Evolutionary conservation across 1,140 invertebrate species (phyloP).

Genomic region (Metopolophium dirhodum): DNA sequence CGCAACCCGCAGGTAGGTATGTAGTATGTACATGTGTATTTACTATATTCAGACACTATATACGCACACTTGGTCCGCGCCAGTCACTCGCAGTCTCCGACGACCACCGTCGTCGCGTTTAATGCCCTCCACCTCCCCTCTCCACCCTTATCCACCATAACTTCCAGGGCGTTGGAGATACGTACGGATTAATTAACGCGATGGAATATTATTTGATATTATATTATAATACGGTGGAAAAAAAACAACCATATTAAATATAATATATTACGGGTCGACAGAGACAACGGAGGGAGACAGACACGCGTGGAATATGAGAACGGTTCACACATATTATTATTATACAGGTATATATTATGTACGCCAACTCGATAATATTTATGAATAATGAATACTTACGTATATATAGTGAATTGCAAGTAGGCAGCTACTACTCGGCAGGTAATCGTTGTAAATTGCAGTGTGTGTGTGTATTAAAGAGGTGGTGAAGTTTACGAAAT

Average conservation of each 20-base stretch:
- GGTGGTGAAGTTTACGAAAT: not conserved
- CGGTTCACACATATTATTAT: not conserved
- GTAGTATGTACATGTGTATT: not conserved
- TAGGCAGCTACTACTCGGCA: not conserved
- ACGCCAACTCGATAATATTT: not conserved
- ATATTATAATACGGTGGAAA: not conserved
- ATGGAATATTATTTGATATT: not conserved
- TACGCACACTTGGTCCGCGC: not conserved
- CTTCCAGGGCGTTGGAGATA: not conserved
- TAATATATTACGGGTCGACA: not conserved
- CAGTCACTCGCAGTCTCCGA: not conserved
- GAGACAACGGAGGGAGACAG: not conserved
- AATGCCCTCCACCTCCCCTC: not conserved
- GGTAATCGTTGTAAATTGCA: not conserved
- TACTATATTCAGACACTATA: too few relatives aligned
- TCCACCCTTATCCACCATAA: not conserved
- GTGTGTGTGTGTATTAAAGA: not conserved
- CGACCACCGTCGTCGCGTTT: not conserved
- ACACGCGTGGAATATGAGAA: slow-evolving; percentile 11
- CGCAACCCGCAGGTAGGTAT: not conserved
- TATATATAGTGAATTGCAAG: not conserved
- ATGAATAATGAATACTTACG: not conserved
- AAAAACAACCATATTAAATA: not conserved
- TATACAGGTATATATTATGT: not conserved
- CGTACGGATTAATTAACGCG: slow-evolving; percentile 11